Evolutionary conservation across 30 jellyfish, hydroid and myxozoan genomes (phyloP), one percentile per base, ranked within the genome.

Genomic region (Calvadosia cruxmelitensis): DNA sequence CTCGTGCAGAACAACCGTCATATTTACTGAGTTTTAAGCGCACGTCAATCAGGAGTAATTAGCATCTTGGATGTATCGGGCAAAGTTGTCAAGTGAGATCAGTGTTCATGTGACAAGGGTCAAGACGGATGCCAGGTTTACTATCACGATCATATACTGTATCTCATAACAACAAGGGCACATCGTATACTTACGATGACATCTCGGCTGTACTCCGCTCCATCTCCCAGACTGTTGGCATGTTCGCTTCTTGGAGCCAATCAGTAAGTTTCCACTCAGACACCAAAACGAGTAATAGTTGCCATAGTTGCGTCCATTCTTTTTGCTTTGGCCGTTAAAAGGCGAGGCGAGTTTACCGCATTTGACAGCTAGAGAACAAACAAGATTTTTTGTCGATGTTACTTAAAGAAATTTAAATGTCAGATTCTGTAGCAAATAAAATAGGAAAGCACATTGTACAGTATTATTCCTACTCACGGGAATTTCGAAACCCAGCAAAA

Each of bases 171-270:
- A n/a, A n/a, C n/a, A n/a, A n/a, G n/a, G n/a, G n/a, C n/a, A n/a
- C n/a, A n/a, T n/a, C n/a, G n/a, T n/a, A n/a, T 69, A 76, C 98
- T 64, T 42, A 89, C 98, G 95, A 34, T 81, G 77, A 51, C 98
- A 89, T 67, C 95, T 72, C n/a, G 98, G 98, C 84, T 81, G 93
- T 26, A 29, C 34, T 23, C 93, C 95, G 49, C 93, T 82, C 98
- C 98, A 89, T 10, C 70, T 49, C 20, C 95, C 94, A 76, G 71
- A 73, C 65, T 71, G 75, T 31, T 67, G 88, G 70, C 98, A 89
- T 0, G 73, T 81, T 53, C 98, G 66, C 27, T 53, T 76, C 25
- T 79, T 48, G 28, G 83, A 64, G 20, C 98, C 98, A 35, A 64
- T 34, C 28, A 89, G 71, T 7, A 71, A 78, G 62, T 67, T 73